Base-by-base conservation (phyloP, 1,140 invertebrate species). In the Archegozetes longisetosus region DNA sequence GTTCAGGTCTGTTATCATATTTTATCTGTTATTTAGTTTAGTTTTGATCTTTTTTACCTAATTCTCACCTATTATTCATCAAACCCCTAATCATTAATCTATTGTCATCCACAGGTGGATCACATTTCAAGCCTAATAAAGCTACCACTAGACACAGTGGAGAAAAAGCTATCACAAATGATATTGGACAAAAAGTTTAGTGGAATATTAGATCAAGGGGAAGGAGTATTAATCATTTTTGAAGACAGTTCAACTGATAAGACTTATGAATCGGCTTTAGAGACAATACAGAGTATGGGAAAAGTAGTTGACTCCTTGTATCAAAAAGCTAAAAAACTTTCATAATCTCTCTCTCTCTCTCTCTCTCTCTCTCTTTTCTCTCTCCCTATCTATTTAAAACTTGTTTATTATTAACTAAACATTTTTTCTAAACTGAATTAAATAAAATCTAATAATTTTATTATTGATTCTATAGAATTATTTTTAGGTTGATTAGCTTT, bases 91-190 rank as follows among this genome's bases (percentile, higher is more conserved):
- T n/a, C n/a, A n/a, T n/a, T n/a, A n/a, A n/a, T n/a, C n/a, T n/a
- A n/a, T n/a, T n/a, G n/a, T n/a, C 12, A 26, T 51, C 2, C 3
- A 47, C 3, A 62, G 55, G 64, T 68, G 28, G 60, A 58, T 47
- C 61, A 66, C 53, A 65, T 68, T 23, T 60, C 64, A 51, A 49
- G 58, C 22, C 53, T 57, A 13, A 64, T 61, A 24, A 55, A 57
- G 29, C 40, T 66, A 22, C 55, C 61, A 12, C 82, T 88, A 74
- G 78, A 85, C 53, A 83, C 85, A 76, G 93, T 99, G 50, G 96
- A 99, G 72, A 94, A 95, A 74, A 99, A 99, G 75, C 74, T 99
- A 20, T 97, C 94, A 25, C 95, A 99, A 74, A 99, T 99, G 96
- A 98, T 99, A 70, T 76, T 99, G 68, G 96, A 99, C 73, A 92